phyloP scores from a whole-genome alignment of 2,113 vertebrate genomes.

The Desmodus rotundus region DNA sequence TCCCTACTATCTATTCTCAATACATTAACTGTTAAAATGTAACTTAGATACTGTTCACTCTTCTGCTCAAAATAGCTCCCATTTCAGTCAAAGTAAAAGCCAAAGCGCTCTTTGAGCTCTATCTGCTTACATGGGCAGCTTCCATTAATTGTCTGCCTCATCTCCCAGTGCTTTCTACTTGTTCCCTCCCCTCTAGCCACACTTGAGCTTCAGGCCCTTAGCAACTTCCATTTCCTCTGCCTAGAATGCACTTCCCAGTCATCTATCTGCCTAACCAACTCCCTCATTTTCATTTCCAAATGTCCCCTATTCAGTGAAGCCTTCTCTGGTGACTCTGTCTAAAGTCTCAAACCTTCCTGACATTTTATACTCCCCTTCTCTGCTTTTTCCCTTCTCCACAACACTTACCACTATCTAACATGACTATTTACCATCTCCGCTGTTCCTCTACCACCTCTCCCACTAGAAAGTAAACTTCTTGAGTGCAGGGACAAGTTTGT shows the following conservation, averaged over 20 bases:
- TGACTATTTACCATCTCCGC: neutral
- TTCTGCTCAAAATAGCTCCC: neutral
- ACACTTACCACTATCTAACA: neutral
- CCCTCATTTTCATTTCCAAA: neutral
- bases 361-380: neutral
- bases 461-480: neutral
- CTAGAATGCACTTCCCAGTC: too few relatives aligned
- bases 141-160: neutral
- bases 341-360: neutral
- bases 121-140: accelerated
- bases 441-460: neutral
- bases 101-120: neutral
- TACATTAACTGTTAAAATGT: neutral
- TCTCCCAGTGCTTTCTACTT: neutral
- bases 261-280: neutral
- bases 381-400: neutral
- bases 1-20: neutral
- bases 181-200: neutral
- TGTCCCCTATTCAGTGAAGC: neutral
- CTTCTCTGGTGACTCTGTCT: neutral
- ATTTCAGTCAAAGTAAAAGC: neutral
- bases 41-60: neutral
- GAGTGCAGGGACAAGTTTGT: neutral
- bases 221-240: neutral
- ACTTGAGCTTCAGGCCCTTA: neutral